Evolutionary conservation across 2,113 vertebrate species (phyloP).

Genomic region (Suricata suricatta): DNA sequence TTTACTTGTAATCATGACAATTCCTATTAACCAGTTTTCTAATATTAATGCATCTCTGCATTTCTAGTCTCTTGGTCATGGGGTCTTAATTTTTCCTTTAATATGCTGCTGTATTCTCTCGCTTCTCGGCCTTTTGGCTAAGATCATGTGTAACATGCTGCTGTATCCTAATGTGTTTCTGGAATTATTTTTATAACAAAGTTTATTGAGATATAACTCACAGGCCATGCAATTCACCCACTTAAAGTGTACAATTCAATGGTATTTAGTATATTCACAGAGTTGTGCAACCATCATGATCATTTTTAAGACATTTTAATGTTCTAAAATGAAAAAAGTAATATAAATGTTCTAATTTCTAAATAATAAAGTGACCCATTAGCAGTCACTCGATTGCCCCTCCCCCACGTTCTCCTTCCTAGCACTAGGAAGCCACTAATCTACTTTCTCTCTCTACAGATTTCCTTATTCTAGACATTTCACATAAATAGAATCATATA

Average conservation of each 20-base stretch:
- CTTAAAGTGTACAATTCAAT: not conserved
- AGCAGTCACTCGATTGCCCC: not conserved
- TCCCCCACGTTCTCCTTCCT: not conserved
- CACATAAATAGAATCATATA: not conserved
- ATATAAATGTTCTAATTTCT: too few relatives aligned
- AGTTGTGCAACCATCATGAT: not conserved
- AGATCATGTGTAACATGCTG: too few relatives aligned
- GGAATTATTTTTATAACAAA: not conserved
- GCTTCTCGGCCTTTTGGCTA: too few relatives aligned
- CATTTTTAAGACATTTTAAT: not conserved
- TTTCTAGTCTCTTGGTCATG: not conserved
- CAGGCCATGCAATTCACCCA: not conserved
- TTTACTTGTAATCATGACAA: not conserved
- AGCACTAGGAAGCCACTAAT: not conserved
- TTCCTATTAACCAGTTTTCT: not conserved
- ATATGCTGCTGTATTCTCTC: not conserved
- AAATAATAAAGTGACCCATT: not conserved
- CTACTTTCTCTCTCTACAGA: not conserved
- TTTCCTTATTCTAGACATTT: not conserved
- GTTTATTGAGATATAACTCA: conserved; percentile 24
- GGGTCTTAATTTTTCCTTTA: not conserved
- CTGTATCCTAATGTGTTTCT: not conserved
- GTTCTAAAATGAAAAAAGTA: too few relatives aligned
- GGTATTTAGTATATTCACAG: not conserved
- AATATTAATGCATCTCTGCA: not conserved